Percentiles rank a stretch among this genome's conserved stretches.
Conservation (phyloP, 2,113 vertebrate species). For the Rhinolophus ferrumequinum region DNA sequence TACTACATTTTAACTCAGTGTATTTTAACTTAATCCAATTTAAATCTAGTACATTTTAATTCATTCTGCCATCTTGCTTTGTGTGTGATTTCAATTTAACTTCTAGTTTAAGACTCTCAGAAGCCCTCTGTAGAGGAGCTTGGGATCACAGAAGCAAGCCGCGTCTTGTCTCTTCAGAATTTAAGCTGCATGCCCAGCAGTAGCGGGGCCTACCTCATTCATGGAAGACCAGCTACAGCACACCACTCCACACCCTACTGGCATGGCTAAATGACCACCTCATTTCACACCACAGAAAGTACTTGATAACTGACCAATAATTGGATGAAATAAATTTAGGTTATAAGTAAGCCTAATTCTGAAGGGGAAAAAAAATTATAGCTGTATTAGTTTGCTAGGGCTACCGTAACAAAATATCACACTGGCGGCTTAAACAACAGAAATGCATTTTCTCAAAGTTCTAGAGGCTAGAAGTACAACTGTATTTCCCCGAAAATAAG, state of each 20-base stretch:
- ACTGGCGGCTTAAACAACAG: background rate
- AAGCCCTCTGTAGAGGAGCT: background rate
- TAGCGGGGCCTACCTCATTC: too few relatives aligned
- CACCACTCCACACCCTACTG: background rate
- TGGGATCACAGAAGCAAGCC: background rate
- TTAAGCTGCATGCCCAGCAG: background rate
- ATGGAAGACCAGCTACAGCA: background rate
- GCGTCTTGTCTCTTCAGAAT: background rate
- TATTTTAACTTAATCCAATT: conserved; percentile 6
- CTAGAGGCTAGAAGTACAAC: background rate
- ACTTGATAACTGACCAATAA: background rate
- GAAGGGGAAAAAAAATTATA: background rate
- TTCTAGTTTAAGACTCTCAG: background rate
- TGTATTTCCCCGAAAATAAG: too few relatives aligned
- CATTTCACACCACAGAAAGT: background rate
- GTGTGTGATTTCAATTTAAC: background rate
- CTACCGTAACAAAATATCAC: background rate
- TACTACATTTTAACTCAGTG: background rate
- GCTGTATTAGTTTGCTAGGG: background rate
- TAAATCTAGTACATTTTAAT: conserved; percentile 15
- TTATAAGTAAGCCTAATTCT: background rate
- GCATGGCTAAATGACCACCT: background rate
- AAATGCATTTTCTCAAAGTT: background rate
- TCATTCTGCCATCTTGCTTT: conserved; percentile 12
- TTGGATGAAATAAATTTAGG: background rate